Base-by-base conservation (phyloP, 2,888 invertebrate genomes). In the Amitus sp. region DNA sequence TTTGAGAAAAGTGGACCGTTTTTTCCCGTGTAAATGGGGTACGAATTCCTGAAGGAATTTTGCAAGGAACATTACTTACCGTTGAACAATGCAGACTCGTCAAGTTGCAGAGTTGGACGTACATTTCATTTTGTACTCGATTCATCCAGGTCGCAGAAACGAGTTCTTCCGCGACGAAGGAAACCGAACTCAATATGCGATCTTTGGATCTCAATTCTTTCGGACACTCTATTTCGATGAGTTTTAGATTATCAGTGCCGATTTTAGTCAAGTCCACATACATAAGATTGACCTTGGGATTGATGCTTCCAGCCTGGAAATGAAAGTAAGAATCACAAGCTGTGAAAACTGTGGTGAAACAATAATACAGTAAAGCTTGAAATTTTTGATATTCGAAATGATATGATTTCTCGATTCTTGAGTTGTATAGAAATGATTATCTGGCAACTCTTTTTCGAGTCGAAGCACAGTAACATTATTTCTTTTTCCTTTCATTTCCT, bases 101-200 rank as follows among this genome's bases (percentile, higher is more conserved):
- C 27, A 85, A 84, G 9, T 37, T 89, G 81, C 6, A 80, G 78
- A 89, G 81, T 9, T 88, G 86, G 54, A 90, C 79, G 50, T 87
- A 83, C 13, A 90, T 88, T 50, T 86, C 83, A 74, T 95, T 96
- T 82, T 98, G 97, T 19, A 91, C 89, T 50, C 97, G 86, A 82
- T 96, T 94, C 83, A 95, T 90, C 95, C 96, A 97, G 60, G 93
- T 88, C 10, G 95, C 87, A 6, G 89, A 87, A 10, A 96, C 84
- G 10, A 88, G 83, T 28, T 86, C 83, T 65, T 90, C 87, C 55
- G 88, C 88, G 45, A 92, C 87, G 88, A 96, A 96, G 43, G 86
- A 83, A n/a, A 95, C 90, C 0, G 88, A 84, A 47, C 90, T 87
- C 68, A 92, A 78, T 67, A 90, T 88, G 37, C 88, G 86, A 69